Evolutionary conservation across 1,140 invertebrate species (phyloP), one percentile per base, ranked within the genome.

Genomic region (Bemisia tabaci): DNA sequence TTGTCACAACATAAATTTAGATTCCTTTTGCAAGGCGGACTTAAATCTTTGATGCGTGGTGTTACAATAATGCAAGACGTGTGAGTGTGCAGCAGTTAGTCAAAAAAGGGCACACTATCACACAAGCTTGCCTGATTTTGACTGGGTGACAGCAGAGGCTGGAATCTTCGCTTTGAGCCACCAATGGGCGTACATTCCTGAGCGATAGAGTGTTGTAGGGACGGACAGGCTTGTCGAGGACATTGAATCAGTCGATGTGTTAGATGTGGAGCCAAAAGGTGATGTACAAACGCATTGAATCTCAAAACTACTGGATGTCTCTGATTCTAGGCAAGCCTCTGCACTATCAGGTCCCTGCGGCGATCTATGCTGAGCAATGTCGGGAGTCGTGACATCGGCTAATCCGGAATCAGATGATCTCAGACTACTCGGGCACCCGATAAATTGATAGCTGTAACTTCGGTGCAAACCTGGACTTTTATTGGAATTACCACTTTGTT

Each of bases 141-240:
- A 48, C 17, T 48, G 33, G 33, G 5, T 63, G 68, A 63, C 65
- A 64, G 48, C 58, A 23, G 61, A 80, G 65, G 80, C 82, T 24
- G 88, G 88, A 75, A 92, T 82, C 73, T 87, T 85, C 75, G 87
- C 88, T 83, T 92, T 92, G 77, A 92, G 85, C 89, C 90, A 92
- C 91, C 91, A 93, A 79, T 93, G 90, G 68, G 90, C 90, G 76
- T 93, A 93, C 75, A 93, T 80, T 71, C 88, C 89, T 25, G 90
- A 91, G 33, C 86, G 85, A 77, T 86, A 92, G 71, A 65, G 68
- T 59, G 77, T 75, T 64, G 70, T 72, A 0, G 74, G 76, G 78
- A 65, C 70, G 73, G 63, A 77, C 76, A 66, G 75, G 79, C 33
- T 48, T 17, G 33, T 9, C 17, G 33, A 69, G 74, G 79, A 68